phyloP scores from a whole-genome alignment of 2,113 vertebrate genomes.

The Blennius ocellaris region DNA sequence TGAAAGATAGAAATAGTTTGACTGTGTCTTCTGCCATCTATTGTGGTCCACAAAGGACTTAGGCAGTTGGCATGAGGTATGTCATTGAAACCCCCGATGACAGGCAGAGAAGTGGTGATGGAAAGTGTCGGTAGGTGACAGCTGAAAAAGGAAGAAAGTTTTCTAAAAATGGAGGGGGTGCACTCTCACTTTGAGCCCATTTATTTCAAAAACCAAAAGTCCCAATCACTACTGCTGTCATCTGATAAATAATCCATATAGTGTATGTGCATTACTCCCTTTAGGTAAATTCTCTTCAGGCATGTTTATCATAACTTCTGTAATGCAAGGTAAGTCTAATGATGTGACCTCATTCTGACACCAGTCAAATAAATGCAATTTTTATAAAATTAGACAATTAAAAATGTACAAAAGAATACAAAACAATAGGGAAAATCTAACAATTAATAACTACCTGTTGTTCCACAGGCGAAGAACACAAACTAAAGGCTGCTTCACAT shows the following conservation, averaged over 20 bases:
- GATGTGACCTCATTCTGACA: too few species aligned
- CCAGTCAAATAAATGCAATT: too few species aligned
- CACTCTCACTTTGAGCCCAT: too few species aligned
- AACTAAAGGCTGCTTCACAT: too few species aligned
- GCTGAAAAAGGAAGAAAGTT: not conserved
- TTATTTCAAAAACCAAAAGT: not conserved
- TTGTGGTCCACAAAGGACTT: conserved; percentile 41
- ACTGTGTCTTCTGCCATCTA: conserved; percentile 38
- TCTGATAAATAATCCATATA: not conserved
- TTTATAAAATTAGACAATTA: too few species aligned
- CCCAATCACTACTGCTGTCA: not conserved
- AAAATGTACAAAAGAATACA: too few species aligned
- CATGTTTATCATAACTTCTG: not conserved
- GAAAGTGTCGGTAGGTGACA: conserved; percentile 45
- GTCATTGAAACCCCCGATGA: conserved; percentile 43
- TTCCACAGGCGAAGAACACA: too few species aligned
- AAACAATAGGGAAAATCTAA: too few species aligned
- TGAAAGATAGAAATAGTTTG: conserved; percentile 52
- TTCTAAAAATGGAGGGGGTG: too few species aligned
- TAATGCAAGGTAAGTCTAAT: too few species aligned
- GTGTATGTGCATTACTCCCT: not conserved
- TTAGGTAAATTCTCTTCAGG: not conserved
- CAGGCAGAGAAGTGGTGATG: conserved; percentile 18
- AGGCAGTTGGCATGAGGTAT: conserved; percentile 38
- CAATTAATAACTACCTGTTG: too few species aligned